Evolutionary conservation across 2,888 invertebrate species (phyloP), one percentile per base, ranked within the genome.

Genomic region (Ditula angustiorana): DNA sequence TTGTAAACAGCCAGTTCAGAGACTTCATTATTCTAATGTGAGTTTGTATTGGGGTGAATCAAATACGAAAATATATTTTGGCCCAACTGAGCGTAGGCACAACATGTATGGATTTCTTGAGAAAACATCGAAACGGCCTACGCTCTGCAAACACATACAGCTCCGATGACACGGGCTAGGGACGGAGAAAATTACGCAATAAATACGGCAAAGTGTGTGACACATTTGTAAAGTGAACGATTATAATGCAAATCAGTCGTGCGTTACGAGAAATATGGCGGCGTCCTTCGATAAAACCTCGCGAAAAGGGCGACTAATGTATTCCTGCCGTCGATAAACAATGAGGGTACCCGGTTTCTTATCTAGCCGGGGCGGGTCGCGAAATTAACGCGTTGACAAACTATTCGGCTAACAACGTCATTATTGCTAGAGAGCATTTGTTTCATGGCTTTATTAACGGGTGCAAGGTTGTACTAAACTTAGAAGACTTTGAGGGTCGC

Each of bases 201-300:
- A 74, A 71, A 74, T 77, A 70, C 67, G 62, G 65, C 65, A 53
- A 55, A 52, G 68, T 68, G 71, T 69, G 74, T 73, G 72, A 69
- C 66, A 67, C 62, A 70, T 76, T 78, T 74, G 72, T 65, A 72
- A 74, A 74, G 70, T 69, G 71, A 72, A 70, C 71, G 78, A 82
- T 82, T 81, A 82, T 81, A 70, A 85, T 83, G 81, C 74, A 82
- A 85, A 84, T 82, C 68, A 71, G 57, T 69, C 67, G 61, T 66
- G 65, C 67, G 60, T 55, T 63, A 62, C 68, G 67, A 66, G 58
- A 49, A 73, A 67, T 71, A 70, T 70, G 56, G 52, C 58, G 28
- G 37, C 61, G 60, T 50, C 67, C 65, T 61, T 56, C 55, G 63
- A 63, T 63, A 69, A 71, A 74, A 71, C 74, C 74, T 73, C 72